These are phyloP conservation scores for Syrista parreyssii DNA, from an alignment of 2,888 invertebrate species.

Conservation along the genomic window DNA sequence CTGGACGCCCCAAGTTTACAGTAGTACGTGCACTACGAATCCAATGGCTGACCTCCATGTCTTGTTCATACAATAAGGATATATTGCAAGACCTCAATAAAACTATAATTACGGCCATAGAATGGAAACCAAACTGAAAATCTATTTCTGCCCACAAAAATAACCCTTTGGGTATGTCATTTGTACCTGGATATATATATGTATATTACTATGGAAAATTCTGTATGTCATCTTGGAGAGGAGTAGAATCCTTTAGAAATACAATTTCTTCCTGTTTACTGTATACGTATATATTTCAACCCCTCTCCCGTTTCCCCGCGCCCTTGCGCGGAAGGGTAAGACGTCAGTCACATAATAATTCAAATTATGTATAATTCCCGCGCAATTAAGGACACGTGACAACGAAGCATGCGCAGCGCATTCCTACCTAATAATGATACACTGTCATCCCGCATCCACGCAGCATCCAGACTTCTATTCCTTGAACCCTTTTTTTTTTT, in stretches of 20 bases:
- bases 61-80: not conserved
- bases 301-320: not conserved
- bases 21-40: not conserved
- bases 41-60: not conserved
- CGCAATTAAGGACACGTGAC: conserved; percentile 29
- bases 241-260: not conserved
- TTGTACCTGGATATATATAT: not conserved
- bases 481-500: conserved; percentile 1
- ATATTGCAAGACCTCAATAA: not conserved
- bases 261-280: not conserved
- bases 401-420: conserved; percentile 13
- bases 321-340: not conserved
- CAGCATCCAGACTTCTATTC: not conserved
- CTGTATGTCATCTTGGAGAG: not conserved
- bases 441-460: conserved; percentile 15
- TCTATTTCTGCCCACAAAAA: not conserved
- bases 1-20: not conserved
- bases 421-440: conserved; percentile 33
- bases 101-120: not conserved
- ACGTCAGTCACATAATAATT: conserved; percentile 19
- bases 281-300: not conserved
- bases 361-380: conserved; percentile 30
- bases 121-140: not conserved
- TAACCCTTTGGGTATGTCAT: not conserved
- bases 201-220: not conserved